phyloP scores from a whole-genome alignment of 2,797 vertebrate genomes.

The Spondyliosoma cantharus region DNA sequence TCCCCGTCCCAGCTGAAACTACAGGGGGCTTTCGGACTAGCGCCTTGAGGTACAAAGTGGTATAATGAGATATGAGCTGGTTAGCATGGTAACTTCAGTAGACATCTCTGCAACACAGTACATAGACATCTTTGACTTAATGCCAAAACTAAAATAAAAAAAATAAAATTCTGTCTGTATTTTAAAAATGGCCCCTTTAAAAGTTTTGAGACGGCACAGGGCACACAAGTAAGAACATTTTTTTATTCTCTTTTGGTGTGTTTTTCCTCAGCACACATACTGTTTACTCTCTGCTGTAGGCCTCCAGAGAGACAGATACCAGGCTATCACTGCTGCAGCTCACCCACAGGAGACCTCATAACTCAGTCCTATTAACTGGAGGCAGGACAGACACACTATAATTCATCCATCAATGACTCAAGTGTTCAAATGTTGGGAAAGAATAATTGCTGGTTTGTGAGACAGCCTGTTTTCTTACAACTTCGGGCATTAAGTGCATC shows the following conservation, averaged over 20 bases:
- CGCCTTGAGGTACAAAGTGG: too few species aligned
- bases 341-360: conserved; percentile 51
- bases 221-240: not conserved
- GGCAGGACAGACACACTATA: conserved; percentile 41
- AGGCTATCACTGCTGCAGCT: conserved; percentile 28
- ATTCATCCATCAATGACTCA: conserved; percentile 44
- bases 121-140: too few species aligned
- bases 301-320: conserved; percentile 5
- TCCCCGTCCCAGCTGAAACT: too few species aligned
- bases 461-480: conserved; percentile 38
- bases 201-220: not conserved
- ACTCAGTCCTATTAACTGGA: conserved; percentile 60
- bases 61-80: too few species aligned
- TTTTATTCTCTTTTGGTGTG: not conserved
- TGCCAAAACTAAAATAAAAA: too few species aligned
- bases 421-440: conserved; percentile 44
- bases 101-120: too few species aligned
- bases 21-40: too few species aligned
- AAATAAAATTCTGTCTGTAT: too few species aligned
- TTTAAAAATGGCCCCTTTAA: not conserved
- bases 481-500: conserved; percentile 42
- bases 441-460: conserved; percentile 51
- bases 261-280: conserved; percentile 3
- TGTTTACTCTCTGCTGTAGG: conserved; percentile 25
- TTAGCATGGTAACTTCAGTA: too few species aligned